Percentiles rank a stretch among this genome's conserved stretches.
Evolutionary conservation across 1,140 invertebrate genomes (phyloP).

Genomic region (Drosophila athabasca): DNA sequence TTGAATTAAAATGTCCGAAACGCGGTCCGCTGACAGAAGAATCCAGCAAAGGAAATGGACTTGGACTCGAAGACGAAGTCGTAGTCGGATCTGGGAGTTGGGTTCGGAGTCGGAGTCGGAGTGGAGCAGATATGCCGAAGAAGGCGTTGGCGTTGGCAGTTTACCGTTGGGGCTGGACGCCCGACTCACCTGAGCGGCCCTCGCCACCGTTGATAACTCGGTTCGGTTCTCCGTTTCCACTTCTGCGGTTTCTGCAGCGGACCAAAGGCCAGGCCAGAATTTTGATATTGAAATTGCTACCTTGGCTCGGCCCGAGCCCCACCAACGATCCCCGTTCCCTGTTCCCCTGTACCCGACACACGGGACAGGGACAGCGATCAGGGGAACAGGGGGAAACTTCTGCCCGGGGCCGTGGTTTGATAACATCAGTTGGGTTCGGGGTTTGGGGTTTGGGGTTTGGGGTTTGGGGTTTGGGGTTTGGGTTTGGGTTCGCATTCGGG

Average conservation of each 20-base stretch:
- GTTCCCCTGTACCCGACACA: conserved; percentile 12
- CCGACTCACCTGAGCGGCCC: conserved; percentile 60
- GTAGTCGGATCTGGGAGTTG: conserved; percentile 19
- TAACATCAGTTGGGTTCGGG: conserved; percentile 58
- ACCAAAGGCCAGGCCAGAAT: conserved; percentile 73
- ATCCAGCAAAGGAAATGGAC: conserved; percentile 28
- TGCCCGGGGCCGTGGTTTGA: conserved; percentile 64
- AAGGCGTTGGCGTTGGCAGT: conserved; percentile 74
- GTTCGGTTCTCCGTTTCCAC: conserved; percentile 21
- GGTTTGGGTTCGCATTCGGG: background rate
- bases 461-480: conserved; percentile 3
- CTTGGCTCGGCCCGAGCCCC: conserved; percentile 38
- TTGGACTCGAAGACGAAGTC: conserved; percentile 22
- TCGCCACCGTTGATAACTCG: conserved; percentile 41
- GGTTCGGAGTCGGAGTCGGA: conserved; percentile 27
- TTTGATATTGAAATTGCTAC: conserved; percentile 81
- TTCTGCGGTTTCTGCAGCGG: conserved; percentile 52
- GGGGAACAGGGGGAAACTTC: conserved; percentile 53
- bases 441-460: background rate
- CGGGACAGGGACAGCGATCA: too few species aligned
- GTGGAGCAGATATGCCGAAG: conserved; percentile 63
- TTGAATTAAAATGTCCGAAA: conserved; percentile 73
- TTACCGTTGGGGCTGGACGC: conserved; percentile 63
- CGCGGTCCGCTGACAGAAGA: conserved; percentile 41
- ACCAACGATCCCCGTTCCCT: conserved; percentile 9